Percentiles rank a stretch among this genome's conserved stretches.
phyloP scores from a whole-genome alignment of 2,888 invertebrate species.

The Halocaridina rubra region DNA sequence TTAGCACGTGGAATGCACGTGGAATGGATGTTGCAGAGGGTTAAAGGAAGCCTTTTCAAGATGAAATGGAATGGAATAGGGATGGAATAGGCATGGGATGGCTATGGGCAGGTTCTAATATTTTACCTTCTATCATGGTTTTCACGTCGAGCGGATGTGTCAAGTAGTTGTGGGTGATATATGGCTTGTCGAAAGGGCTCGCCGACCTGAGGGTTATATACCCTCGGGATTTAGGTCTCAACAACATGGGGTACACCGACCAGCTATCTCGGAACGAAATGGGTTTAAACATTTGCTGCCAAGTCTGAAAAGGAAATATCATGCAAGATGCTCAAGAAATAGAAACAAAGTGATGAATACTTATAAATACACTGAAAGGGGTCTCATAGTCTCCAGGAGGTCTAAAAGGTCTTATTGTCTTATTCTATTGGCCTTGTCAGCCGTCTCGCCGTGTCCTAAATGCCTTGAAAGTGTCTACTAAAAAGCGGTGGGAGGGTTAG shows the following conservation, averaged over 20 bases:
- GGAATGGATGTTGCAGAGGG: background rate
- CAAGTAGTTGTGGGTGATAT: constrained; percentile 91
- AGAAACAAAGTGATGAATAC: no score
- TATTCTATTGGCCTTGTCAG: no score
- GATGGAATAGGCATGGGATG: no score
- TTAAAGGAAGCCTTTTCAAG: background rate
- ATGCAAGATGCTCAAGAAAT: background rate
- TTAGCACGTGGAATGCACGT: no score
- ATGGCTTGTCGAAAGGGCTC: constrained; percentile 84
- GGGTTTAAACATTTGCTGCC: constrained; percentile 74
- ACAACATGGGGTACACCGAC: constrained; percentile 87
- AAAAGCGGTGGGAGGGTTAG: no score
- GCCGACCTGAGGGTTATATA: constrained; percentile 79
- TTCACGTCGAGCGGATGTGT: constrained; percentile 86
- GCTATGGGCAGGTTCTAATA: background rate
- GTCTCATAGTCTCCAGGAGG: no score
- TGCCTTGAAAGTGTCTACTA: no score
- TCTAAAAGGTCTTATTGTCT: no score
- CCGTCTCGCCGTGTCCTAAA: no score
- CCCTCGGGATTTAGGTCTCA: constrained; percentile 89
- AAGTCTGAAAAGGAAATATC: constrained; percentile 57
- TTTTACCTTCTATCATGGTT: constrained; percentile 79
- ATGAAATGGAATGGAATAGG: background rate
- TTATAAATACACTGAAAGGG: no score
- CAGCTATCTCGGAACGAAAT: constrained; percentile 82